phyloP scores from a whole-genome alignment of 2,888 invertebrate species.

The Lypha dubia region DNA sequence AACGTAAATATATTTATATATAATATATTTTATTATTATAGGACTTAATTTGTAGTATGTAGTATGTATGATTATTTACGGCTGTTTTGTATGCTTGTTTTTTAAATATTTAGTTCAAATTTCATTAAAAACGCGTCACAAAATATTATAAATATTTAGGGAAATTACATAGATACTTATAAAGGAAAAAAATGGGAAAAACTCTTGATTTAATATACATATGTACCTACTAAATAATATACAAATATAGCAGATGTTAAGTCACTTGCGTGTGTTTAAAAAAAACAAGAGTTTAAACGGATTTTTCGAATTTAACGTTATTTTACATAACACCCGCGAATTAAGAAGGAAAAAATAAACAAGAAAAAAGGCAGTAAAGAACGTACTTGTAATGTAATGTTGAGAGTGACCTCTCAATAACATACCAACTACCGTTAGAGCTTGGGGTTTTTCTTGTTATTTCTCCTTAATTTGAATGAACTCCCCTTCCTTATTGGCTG shows the following conservation, averaged over 20 bases:
- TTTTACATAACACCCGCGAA: constrained; percentile 32
- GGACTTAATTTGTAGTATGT: constrained; percentile 81
- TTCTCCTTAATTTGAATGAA: constrained; percentile 24
- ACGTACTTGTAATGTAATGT: constrained; percentile 3
- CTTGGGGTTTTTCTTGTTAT: not conserved
- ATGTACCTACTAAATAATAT: constrained; percentile 15
- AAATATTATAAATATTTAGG: constrained; percentile 30
- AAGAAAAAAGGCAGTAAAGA: constrained; percentile 4
- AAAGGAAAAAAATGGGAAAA: constrained; percentile 27
- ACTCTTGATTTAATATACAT: not conserved
- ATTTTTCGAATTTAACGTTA: constrained; percentile 30
- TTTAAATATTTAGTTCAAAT: constrained; percentile 26
- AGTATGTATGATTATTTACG: constrained; percentile 74
- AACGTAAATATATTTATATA: constrained; percentile 77
- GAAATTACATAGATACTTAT: constrained; percentile 46
- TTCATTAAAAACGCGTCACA: not conserved
- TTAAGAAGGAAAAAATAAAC: constrained; percentile 18
- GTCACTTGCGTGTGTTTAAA: not conserved
- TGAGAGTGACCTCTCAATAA: not conserved
- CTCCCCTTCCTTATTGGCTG: constrained; percentile 64
- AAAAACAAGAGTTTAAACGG: constrained; percentile 2
- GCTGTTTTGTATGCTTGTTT: constrained; percentile 72
- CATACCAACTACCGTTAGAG: not conserved
- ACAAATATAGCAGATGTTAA: constrained; percentile 26
- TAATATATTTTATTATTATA: constrained; percentile 68